phyloP scores from a whole-genome alignment of 2,888 invertebrate species.

The Drosophila subquinaria region DNA sequence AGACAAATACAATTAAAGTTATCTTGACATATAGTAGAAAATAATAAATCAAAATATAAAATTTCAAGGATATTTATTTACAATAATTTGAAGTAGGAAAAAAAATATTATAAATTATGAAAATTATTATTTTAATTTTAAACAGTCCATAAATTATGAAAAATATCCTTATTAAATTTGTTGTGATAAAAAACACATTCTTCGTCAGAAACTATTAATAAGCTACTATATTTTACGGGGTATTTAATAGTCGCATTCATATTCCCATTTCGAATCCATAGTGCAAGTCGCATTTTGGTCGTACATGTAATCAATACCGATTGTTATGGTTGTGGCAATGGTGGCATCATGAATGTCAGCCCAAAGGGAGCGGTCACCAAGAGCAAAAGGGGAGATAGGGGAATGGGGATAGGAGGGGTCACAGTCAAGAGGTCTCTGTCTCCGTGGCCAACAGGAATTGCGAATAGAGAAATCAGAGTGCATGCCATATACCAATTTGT shows the following conservation, averaged over 20 bases:
- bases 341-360: conserved; percentile 48
- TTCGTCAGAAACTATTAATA: not conserved
- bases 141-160: too few species aligned
- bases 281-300: conserved; percentile 47
- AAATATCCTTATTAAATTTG: too few species aligned
- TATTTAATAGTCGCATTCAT: conserved; percentile 3
- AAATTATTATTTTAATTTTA: too few species aligned
- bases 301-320: conserved; percentile 71
- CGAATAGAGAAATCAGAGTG: conserved; percentile 43
- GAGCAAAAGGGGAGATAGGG: not conserved
- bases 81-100: too few species aligned
- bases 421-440: conserved; percentile 12
- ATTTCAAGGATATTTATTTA: not conserved
- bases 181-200: too few species aligned
- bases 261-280: conserved; percentile 7
- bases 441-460: conserved; percentile 34
- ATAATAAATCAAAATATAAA: not conserved
- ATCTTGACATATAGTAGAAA: not conserved
- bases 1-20: not conserved
- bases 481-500: conserved; percentile 66
- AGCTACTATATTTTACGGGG: not conserved
- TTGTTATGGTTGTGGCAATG: conserved; percentile 67
- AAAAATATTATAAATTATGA: not conserved
- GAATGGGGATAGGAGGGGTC: not conserved
- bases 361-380: not conserved